Conservation (phyloP, 1,140 invertebrate genomes). For the Pseudomyrmex sp. region DNA sequence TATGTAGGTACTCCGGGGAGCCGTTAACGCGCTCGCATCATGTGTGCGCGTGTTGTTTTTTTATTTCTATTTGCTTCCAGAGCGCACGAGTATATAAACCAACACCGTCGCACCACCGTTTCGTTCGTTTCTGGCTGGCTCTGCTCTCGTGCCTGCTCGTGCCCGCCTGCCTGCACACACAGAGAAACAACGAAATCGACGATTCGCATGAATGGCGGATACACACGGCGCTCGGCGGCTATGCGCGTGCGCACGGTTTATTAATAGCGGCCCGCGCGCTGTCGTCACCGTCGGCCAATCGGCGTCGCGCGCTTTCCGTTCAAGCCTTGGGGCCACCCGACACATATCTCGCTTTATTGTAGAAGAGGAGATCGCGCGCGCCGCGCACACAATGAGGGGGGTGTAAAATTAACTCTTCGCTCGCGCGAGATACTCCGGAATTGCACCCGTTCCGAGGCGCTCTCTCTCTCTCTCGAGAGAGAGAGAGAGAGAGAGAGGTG, state of each 20-base stretch:
- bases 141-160: slow-evolving; percentile 52
- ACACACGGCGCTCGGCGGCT: slow-evolving; percentile 66
- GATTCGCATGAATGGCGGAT: slow-evolving; percentile 82
- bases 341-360: slow-evolving; percentile 49
- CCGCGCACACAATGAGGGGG: not conserved
- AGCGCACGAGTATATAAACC: slow-evolving; percentile 71
- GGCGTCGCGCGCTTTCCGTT: slow-evolving; percentile 58
- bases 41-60: slow-evolving; percentile 59
- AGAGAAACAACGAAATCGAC: slow-evolving; percentile 81
- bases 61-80: slow-evolving; percentile 30
- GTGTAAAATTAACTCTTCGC: slow-evolving; percentile 67
- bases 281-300: slow-evolving; percentile 79
- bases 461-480: too few species aligned
- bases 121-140: slow-evolving; percentile 51
- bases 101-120: slow-evolving; percentile 79
- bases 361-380: not conserved
- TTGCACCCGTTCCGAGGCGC: slow-evolving; percentile 38
- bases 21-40: slow-evolving; percentile 77
- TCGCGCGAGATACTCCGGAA: slow-evolving; percentile 62
- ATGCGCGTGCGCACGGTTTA: slow-evolving; percentile 79
- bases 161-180: slow-evolving; percentile 75
- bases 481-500: too few species aligned
- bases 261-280: slow-evolving; percentile 77
- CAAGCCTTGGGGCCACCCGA: slow-evolving; percentile 18
- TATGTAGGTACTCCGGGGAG: slow-evolving; percentile 48